Base-by-base conservation (phyloP, 2,113 vertebrate genomes). In the Vidua macroura region DNA sequence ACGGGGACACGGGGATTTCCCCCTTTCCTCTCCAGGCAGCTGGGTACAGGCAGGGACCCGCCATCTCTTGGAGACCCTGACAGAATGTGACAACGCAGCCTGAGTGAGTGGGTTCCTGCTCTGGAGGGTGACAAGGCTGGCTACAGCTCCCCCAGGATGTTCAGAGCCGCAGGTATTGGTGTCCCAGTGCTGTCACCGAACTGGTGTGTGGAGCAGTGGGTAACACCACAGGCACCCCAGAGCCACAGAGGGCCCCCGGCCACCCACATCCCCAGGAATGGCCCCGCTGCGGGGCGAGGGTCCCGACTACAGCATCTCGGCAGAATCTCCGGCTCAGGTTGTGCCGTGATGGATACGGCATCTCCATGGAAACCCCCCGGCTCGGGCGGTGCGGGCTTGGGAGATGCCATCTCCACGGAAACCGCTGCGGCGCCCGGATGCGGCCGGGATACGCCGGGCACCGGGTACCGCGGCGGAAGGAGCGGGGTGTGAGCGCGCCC, bases 331-430 rank as follows among this genome's bases (percentile, higher is more conserved):
- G 8, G 93, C 95, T 86, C 96, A 86, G 95, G 95, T 91, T 96
- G 96, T 96, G 95, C 93, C 76, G 90, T 55, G 95, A 78, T 96
- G 96, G 95, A 96, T 96, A 94, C 93, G 74, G 95, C 92, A 96
- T 96, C 96, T 95, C 95, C 95, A 96, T 96, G 96, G 96, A 96
- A 96, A 96, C 95, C 93, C 93, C 92, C 90, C 95, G 84, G 95
- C 93, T 96, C 95, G 74, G 96, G 92, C 92, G 93, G 96, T 89
- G 95, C 96, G 84, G 95, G 95, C 91, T 95, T 67, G 64, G 94
- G 95, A 96, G 95, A 96, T 96, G 95, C 95, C 96, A 96, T 96
- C 96, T 96, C 95, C 96, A 96, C 95, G 96, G 96, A 96, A 96
- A 95, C 96, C 67, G 90, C 84, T 86, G 92, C 81, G 41, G 92